These are phyloP conservation scores for Bos indicus DNA, from an alignment of 2,113 vertebrate species.

Conservation along the genomic window DNA sequence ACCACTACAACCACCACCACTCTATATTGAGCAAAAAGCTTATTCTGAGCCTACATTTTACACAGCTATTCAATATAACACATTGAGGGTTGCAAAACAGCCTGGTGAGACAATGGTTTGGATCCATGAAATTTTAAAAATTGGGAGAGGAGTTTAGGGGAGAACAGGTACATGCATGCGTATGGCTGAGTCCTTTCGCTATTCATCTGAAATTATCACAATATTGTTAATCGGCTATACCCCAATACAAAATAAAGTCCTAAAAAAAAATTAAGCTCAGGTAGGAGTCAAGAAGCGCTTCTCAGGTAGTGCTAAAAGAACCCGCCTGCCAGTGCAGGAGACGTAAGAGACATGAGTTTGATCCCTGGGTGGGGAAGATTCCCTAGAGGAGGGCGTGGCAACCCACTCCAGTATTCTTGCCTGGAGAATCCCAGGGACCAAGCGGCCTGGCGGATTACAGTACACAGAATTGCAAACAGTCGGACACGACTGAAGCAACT, in stretches of 20 bases:
- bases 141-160: neutral
- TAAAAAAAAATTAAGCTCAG: neutral
- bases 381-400: neutral
- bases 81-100: neutral
- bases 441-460: neutral
- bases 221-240: neutral
- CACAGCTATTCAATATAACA: neutral
- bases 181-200: neutral
- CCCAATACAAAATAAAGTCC: neutral
- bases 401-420: neutral
- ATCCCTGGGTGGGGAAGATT: neutral
- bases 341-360: neutral
- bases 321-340: neutral
- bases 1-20: neutral
- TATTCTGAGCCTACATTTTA: neutral
- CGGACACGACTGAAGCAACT: neutral
- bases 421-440: neutral
- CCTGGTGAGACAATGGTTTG: neutral
- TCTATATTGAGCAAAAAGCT: neutral
- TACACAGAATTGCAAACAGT: neutral
- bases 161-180: rapidly evolving
- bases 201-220: neutral
- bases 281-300: neutral
- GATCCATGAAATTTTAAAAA: neutral
- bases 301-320: neutral